Evolutionary conservation across 1,140 invertebrate species (phyloP), one percentile per base, ranked within the genome.

Genomic region (Drosophila nannoptera): DNA sequence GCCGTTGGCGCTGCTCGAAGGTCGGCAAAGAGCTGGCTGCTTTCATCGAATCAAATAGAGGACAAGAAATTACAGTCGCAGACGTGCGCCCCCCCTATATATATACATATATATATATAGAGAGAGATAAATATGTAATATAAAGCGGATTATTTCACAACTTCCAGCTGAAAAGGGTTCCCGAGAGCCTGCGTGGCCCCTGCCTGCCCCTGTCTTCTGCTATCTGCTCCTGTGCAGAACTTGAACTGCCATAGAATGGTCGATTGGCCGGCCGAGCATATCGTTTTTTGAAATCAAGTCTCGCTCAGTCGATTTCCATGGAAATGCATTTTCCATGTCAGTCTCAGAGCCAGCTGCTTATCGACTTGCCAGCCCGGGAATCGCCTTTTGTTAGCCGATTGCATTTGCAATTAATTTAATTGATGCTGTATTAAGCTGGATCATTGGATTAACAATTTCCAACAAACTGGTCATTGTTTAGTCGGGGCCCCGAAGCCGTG

Each of bases 81-180:
- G 45, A 40, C 59, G 50, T 48, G 48, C 33, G 11, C 8, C n/a
- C 4, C 32, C 22, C 45, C 12, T 14, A 11, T 43, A 35, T 8
- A 14, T 22, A 22, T 22, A 22, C 3, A 22, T 22, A 22, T 22
- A 22, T 22, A 22, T 22, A 22, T 22, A 3, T 22, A 22, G 3
- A 2, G 22, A n/a, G n/a, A n/a, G n/a, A n/a, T 22, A 22, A 2
- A 22, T 22, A 22, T 22, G 22, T 22, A 22, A 22, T 22, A 22
- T 22, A 22, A 62, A 68, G 22, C 8, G 42, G 31, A 14, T 35
- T 42, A 16, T 4, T 14, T 54, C 40, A 7, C 12, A 62, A 78
- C 22, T 22, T 22, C 22, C 22, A 78, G 62, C 42, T 55, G 49
- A 38, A 69, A 65, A 74, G 29, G 22, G 46, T 48, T 22, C 59